Conservation (phyloP, 2,797 vertebrate species). For the Natrix natrix region DNA sequence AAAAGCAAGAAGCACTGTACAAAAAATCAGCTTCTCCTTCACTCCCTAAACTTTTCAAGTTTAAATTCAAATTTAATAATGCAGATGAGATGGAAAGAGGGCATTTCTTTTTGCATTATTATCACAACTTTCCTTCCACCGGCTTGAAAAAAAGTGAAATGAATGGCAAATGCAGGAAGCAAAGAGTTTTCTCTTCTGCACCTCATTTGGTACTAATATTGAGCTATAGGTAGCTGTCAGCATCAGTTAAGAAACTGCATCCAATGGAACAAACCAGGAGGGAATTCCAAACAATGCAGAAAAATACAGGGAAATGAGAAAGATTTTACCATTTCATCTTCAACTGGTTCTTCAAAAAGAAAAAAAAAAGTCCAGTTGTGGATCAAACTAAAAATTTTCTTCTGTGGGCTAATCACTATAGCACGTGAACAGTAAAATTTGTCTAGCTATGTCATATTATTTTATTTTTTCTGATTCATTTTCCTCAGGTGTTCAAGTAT, state of each 20-base stretch:
- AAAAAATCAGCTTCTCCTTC: neutral
- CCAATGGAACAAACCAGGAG: neutral
- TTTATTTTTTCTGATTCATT: neutral
- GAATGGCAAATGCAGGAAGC: neutral
- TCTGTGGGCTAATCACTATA: neutral
- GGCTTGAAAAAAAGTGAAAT: neutral
- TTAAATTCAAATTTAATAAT: neutral
- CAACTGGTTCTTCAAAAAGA: neutral
- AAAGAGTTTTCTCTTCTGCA: neutral
- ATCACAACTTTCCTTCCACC: neutral
- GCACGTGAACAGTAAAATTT: neutral
- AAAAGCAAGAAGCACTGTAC: neutral
- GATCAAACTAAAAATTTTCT: neutral
- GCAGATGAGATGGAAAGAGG: neutral
- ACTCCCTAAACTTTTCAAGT: neutral
- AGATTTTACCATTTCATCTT: neutral
- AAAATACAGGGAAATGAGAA: neutral
- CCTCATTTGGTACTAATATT: neutral
- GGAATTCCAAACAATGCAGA: neutral
- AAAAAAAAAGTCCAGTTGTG: neutral
- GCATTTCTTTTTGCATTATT: neutral
- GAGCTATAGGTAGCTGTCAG: neutral
- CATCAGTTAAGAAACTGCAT: neutral
- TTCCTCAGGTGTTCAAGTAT: neutral
- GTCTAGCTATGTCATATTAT: neutral